phyloP scores from a whole-genome alignment of 2,113 vertebrate genomes.

The Sula dactylatra region DNA sequence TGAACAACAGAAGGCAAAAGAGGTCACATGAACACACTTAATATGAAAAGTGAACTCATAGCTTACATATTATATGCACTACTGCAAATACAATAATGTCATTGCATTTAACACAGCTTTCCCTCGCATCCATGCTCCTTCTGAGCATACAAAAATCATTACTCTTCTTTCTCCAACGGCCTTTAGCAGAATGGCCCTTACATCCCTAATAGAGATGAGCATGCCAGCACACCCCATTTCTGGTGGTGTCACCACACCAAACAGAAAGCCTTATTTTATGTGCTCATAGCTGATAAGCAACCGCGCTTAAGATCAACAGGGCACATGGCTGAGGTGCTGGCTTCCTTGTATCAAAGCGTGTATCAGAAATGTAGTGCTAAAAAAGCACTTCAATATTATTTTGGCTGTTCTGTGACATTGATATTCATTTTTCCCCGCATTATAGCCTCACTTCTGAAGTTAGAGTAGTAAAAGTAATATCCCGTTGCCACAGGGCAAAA shows the following conservation, averaged over 20 bases:
- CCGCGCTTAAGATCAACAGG: neutral
- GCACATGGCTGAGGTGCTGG: neutral
- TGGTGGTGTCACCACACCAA: neutral
- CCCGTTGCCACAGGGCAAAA: constrained; percentile 13
- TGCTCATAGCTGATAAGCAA: neutral
- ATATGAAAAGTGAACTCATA: neutral
- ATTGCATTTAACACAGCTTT: neutral
- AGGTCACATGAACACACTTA: neutral
- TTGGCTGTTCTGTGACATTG: neutral
- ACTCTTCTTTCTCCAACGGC: neutral
- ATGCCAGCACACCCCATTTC: neutral
- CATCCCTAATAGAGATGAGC: neutral
- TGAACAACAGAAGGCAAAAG: neutral
- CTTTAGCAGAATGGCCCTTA: neutral
- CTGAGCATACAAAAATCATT: neutral
- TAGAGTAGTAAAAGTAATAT: constrained; percentile 21
- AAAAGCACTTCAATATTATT: neutral
- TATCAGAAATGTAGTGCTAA: neutral
- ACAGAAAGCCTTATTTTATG: neutral
- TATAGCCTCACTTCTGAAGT: neutral
- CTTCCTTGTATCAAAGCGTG: neutral
- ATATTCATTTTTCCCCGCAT: neutral
- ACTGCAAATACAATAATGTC: neutral
- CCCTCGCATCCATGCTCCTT: neutral
- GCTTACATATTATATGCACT: neutral